These are phyloP conservation scores for Chaenodraco wilsoni DNA, from an alignment of 2,797 vertebrate genomes.

Conservation along the genomic window DNA sequence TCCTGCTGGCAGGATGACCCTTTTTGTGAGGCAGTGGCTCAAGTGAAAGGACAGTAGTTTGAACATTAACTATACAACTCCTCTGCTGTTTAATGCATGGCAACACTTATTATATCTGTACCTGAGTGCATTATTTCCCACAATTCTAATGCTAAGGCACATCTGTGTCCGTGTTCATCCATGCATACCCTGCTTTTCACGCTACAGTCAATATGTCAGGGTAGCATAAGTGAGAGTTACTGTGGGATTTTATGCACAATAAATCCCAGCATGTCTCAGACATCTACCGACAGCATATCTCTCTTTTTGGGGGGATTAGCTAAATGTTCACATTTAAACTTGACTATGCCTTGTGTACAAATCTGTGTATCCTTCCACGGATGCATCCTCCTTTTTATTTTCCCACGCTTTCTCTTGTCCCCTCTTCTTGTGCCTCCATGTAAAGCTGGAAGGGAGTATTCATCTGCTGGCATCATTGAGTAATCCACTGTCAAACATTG, in stretches of 20 bases:
- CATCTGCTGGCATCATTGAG: conserved; percentile 45
- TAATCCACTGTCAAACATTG: conserved; percentile 43
- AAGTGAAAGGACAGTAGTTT: conserved; percentile 35
- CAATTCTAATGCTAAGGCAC: conserved; percentile 9
- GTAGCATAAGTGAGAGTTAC: conserved; percentile 41
- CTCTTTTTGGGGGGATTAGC: background rate
- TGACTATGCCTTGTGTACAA: conserved; percentile 1
- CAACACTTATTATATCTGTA: conserved; percentile 5
- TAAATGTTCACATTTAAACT: background rate
- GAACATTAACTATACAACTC: conserved; percentile 9
- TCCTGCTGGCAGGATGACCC: conserved; percentile 35
- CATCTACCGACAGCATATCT: conserved; percentile 23
- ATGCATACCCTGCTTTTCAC: conserved; percentile 13
- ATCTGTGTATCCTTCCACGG: conserved; percentile 4
- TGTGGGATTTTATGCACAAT: conserved; percentile 54
- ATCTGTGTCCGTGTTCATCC: conserved; percentile 36
- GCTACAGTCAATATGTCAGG: conserved; percentile 26
- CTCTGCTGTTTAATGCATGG: conserved; percentile 30
- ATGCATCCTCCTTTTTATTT: background rate
- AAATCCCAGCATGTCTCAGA: conserved; percentile 26
- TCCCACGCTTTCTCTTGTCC: conserved; percentile 7
- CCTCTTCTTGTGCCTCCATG: conserved; percentile 22
- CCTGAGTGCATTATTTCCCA: background rate
- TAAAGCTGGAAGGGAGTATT: conserved; percentile 26
- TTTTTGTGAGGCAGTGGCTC: conserved; percentile 27